phyloP scores from a whole-genome alignment of 1,140 invertebrate genomes.

The Lasioglossum baleicum region DNA sequence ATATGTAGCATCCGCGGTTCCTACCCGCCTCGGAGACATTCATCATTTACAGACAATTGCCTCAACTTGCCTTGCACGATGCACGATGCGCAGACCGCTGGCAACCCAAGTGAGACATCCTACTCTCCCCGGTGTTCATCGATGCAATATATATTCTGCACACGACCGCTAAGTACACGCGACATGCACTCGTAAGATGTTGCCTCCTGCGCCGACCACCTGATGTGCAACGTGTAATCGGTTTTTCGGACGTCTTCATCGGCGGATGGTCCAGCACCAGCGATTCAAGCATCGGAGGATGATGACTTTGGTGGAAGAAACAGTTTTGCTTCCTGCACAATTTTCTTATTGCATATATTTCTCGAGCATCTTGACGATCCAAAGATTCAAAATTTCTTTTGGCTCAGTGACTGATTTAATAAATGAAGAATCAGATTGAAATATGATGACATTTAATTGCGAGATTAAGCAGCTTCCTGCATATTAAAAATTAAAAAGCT shows the following conservation, averaged over 20 bases:
- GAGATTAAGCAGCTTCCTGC: too few relatives aligned
- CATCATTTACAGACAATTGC: conserved; percentile 76
- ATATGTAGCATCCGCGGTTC: conserved; percentile 57
- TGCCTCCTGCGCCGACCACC: neutral
- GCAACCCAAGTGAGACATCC: conserved; percentile 50
- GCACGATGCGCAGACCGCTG: conserved; percentile 46
- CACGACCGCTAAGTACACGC: conserved; percentile 34
- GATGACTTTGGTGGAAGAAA: too few relatives aligned
- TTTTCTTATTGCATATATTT: too few relatives aligned
- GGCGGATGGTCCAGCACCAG: too few relatives aligned
- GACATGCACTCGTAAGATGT: conserved; percentile 38
- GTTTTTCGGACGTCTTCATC: neutral
- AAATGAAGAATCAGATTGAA: too few relatives aligned
- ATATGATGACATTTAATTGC: too few relatives aligned
- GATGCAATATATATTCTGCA: conserved; percentile 58
- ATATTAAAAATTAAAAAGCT: too few relatives aligned
- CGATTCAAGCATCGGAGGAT: too few relatives aligned
- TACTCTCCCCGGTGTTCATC: conserved; percentile 42
- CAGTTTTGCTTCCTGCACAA: too few relatives aligned
- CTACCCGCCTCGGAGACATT: conserved; percentile 65
- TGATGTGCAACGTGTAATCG: neutral
- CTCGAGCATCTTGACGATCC: too few relatives aligned
- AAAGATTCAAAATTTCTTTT: too few relatives aligned
- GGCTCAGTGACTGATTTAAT: too few relatives aligned
- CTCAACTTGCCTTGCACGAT: conserved; percentile 66